Evolutionary conservation across 2,797 vertebrate species (phyloP).

Genomic region (Malacoraja senta): DNA sequence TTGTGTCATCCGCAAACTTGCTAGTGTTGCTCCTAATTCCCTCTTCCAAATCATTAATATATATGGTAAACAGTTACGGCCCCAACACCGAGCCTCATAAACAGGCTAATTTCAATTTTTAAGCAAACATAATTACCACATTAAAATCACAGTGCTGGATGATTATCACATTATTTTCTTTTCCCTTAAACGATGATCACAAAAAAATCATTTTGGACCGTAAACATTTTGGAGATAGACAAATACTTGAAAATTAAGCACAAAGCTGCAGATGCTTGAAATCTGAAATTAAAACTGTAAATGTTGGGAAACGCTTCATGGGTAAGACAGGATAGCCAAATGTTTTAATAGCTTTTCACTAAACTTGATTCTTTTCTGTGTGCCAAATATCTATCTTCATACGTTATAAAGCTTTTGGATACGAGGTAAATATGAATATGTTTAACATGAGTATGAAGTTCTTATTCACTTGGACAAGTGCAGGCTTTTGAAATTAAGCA

Average conservation of each 20-base stretch:
- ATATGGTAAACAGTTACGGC: too few relatives aligned
- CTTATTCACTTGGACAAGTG: neutral
- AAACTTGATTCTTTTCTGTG: conserved; percentile 29
- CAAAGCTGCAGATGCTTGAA: too few relatives aligned
- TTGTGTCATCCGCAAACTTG: too few relatives aligned
- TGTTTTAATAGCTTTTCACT: neutral
- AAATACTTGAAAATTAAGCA: too few relatives aligned
- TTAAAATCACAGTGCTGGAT: too few relatives aligned
- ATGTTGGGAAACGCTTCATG: too few relatives aligned
- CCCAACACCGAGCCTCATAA: too few relatives aligned
- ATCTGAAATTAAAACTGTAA: too few relatives aligned
- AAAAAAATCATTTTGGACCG: neutral
- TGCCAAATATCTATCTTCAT: neutral
- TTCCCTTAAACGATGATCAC: too few relatives aligned
- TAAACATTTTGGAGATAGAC: neutral
- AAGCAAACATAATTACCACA: neutral
- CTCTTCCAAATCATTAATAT: too few relatives aligned
- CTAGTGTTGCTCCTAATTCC: too few relatives aligned
- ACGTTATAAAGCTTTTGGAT: neutral
- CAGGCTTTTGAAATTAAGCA: neutral
- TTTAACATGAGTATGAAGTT: neutral
- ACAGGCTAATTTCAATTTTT: neutral
- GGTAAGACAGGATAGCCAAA: neutral
- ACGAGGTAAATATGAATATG: neutral
- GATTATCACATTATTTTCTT: too few relatives aligned